These are phyloP conservation scores for Laupala kohalensis DNA, from an alignment of 1,140 invertebrate genomes.

Conservation along the genomic window DNA sequence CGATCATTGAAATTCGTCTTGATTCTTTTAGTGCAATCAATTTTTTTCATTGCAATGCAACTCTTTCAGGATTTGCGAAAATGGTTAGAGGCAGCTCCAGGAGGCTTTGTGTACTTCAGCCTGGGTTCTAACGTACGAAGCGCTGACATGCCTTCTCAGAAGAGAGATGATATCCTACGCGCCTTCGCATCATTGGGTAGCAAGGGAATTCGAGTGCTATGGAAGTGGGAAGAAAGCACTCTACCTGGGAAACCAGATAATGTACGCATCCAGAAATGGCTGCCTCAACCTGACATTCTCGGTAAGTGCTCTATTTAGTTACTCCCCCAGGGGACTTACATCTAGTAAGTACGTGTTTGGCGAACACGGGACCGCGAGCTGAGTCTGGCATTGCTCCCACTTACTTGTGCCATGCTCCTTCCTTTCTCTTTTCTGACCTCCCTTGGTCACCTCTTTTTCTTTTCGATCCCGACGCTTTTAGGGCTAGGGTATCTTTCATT, in stretches of 20 bases:
- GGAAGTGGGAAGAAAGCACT: conserved; percentile 49
- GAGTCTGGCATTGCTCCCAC: no score
- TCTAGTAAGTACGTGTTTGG: no score
- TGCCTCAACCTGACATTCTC: conserved; percentile 28
- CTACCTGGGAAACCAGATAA: conserved; percentile 22
- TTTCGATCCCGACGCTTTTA: no score
- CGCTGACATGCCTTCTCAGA: not conserved
- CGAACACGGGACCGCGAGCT: no score
- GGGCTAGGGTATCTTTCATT: no score
- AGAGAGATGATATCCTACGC: not conserved
- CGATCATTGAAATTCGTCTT: no score
- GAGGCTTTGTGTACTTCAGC: conserved; percentile 6
- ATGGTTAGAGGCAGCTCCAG: conserved; percentile 3
- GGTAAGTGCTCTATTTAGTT: no score
- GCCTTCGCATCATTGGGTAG: not conserved
- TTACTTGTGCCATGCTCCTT: not conserved
- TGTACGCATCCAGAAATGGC: conserved; percentile 26
- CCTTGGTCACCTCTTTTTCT: no score
- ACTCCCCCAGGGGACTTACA: no score
- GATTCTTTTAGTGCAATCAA: no score
- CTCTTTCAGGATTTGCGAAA: conserved; percentile 6
- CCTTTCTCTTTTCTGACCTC: no score
- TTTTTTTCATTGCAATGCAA: no score
- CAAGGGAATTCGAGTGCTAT: conserved; percentile 36
- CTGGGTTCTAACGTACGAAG: conserved; percentile 4